Conservation (phyloP, 2,113 vertebrate species). For the Hippolais icterina region DNA sequence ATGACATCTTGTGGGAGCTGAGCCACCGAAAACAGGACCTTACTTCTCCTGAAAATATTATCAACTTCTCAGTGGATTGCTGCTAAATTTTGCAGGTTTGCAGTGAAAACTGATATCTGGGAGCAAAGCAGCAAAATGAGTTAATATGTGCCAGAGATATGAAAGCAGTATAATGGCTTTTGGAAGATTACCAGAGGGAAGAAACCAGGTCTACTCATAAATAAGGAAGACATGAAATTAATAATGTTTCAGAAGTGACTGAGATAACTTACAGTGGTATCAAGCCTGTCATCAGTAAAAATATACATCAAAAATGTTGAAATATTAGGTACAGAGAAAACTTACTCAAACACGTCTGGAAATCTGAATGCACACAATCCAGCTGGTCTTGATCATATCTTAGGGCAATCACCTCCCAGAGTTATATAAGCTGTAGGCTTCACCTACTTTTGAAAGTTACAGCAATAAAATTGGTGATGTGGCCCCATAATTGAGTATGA, state of each 20-base stretch:
- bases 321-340: constrained; percentile 21
- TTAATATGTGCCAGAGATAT: constrained; percentile 32
- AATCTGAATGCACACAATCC: not conserved
- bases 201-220: constrained; percentile 14
- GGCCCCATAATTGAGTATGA: not conserved
- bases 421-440: not conserved
- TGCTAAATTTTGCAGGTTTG: constrained; percentile 17
- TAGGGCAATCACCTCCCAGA: not conserved
- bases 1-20: not conserved
- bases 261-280: constrained; percentile 29
- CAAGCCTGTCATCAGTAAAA: constrained; percentile 44
- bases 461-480: constrained; percentile 21
- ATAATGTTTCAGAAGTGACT: constrained; percentile 30
- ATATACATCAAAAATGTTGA: constrained; percentile 1
- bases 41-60: not conserved
- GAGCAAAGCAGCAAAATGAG: constrained; percentile 9
- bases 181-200: constrained; percentile 32
- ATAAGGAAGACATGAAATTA: constrained; percentile 38
- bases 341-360: not conserved
- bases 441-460: not conserved
- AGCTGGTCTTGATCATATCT: constrained; percentile 20
- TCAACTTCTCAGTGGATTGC: not conserved
- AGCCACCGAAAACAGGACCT: not conserved
- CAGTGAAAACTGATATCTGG: not conserved
- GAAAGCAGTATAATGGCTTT: not conserved